Evolutionary conservation across 2,113 vertebrate species (phyloP).

Genomic region (Ammodytes dubius): DNA sequence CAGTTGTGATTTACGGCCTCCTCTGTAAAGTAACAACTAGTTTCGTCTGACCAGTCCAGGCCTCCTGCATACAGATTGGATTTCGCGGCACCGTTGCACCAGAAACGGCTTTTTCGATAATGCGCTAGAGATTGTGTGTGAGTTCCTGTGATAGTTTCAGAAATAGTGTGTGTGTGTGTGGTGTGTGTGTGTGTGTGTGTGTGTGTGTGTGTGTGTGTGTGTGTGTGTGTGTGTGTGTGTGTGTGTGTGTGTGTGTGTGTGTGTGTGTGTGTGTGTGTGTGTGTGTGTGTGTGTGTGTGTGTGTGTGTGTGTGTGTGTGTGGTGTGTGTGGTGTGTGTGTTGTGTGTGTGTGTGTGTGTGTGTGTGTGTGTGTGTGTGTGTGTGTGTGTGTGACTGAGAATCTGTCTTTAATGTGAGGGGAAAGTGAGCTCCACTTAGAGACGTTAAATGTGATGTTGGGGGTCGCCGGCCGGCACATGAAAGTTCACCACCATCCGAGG

Average conservation of each 20-base stretch:
- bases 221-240: constrained; percentile 36
- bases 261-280: not conserved
- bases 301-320: constrained; percentile 13
- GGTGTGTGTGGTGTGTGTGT: not conserved
- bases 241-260: constrained; percentile 5
- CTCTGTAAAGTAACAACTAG: constrained; percentile 83
- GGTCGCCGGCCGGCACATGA: constrained; percentile 73
- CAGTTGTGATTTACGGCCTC: constrained; percentile 79
- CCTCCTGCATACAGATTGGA: constrained; percentile 82
- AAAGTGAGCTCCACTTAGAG: constrained; percentile 83
- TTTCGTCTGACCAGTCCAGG: constrained; percentile 80
- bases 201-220: constrained; percentile 13
- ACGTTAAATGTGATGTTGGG: constrained; percentile 76
- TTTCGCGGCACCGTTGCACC: constrained; percentile 75
- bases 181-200: constrained; percentile 29
- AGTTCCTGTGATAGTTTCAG: constrained; percentile 49
- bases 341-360: constrained; percentile 3
- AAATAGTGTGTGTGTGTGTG: constrained; percentile 38
- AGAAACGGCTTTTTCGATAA: constrained; percentile 63
- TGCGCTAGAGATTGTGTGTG: constrained; percentile 63
- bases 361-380: not conserved
- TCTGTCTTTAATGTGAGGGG: constrained; percentile 78
- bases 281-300: constrained; percentile 25
- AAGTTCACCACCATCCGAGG: constrained; percentile 77
- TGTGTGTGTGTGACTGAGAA: constrained; percentile 17